Percentiles rank a stretch among this genome's conserved stretches.
These are phyloP conservation scores for Lontra canadensis DNA, from an alignment of 2,113 vertebrate genomes.

Conservation along the genomic window DNA sequence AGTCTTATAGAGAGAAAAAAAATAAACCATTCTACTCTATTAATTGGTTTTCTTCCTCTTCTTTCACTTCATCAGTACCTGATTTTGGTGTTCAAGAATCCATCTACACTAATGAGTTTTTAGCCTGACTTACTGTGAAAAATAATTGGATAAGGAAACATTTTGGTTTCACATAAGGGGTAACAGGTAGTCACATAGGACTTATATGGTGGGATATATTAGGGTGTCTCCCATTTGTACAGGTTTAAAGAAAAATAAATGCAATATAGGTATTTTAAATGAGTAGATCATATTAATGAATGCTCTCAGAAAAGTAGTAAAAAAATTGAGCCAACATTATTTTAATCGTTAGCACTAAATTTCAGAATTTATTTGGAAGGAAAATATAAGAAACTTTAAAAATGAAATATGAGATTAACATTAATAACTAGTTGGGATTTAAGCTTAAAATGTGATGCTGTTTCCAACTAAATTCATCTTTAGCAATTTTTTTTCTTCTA, in stretches of 20 bases:
- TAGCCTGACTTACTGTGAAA: background rate
- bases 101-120: background rate
- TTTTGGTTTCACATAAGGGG: slow-evolving; percentile 9
- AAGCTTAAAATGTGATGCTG: background rate
- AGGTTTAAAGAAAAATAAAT: background rate
- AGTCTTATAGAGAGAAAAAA: background rate
- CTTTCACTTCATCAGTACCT: background rate
- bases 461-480: slow-evolving; percentile 33
- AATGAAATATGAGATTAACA: background rate
- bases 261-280: slow-evolving; percentile 23
- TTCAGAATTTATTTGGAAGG: background rate
- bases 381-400: slow-evolving; percentile 14
- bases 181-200: background rate
- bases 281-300: background rate
- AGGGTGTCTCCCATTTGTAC: background rate
- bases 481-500: background rate
- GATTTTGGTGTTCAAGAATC: background rate
- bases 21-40: background rate
- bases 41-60: background rate
- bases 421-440: background rate
- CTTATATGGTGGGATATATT: background rate
- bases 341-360: background rate
- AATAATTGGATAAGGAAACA: background rate
- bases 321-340: background rate
- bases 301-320: background rate